Conservation (phyloP, 2,797 vertebrate genomes). For the Urocyon cinereoargenteus region DNA sequence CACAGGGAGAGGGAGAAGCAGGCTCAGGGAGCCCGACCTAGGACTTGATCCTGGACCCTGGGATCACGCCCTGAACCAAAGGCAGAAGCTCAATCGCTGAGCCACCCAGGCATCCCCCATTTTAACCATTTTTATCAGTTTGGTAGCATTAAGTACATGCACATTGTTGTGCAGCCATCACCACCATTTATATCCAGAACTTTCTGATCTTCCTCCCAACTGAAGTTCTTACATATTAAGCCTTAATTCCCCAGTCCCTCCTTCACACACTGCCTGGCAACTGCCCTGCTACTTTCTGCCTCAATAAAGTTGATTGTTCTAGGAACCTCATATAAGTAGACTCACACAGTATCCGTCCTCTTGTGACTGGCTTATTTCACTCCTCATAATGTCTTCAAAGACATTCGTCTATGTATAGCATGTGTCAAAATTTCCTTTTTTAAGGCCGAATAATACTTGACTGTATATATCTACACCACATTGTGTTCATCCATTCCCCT, state of each 20-base stretch:
- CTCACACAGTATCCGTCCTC: neutral
- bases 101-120: too few species aligned
- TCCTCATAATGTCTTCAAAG: neutral
- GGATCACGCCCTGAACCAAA: too few species aligned
- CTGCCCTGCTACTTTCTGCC: neutral
- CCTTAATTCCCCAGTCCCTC: too few species aligned
- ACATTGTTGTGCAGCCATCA: neutral
- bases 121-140: neutral
- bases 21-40: too few species aligned
- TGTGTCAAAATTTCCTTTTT: neutral
- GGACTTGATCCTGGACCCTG: too few species aligned
- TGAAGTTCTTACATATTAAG: neutral
- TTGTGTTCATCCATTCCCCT: neutral
- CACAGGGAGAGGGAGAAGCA: too few species aligned
- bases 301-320: neutral
- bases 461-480: neutral
- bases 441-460: neutral
- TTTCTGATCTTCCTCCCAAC: neutral
- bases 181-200: neutral
- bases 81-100: too few species aligned
- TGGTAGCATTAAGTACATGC: neutral
- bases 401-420: neutral
- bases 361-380: neutral
- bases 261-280: rapidly evolving
- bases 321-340: neutral